These are phyloP conservation scores for Condylura cristata DNA, from an alignment of 2,113 vertebrate genomes.

Conservation along the genomic window DNA sequence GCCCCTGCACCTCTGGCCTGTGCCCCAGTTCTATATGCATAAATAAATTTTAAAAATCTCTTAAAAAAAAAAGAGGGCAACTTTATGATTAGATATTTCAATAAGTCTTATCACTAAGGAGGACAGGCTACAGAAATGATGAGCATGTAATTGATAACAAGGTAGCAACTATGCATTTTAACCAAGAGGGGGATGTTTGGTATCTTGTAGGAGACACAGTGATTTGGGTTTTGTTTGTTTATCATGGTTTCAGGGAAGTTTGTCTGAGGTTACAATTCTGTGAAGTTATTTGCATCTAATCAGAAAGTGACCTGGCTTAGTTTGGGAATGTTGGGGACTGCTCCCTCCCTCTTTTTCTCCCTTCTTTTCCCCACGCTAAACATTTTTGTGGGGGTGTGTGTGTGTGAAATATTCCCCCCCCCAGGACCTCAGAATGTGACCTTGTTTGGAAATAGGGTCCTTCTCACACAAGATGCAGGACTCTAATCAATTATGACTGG, in stretches of 20 bases:
- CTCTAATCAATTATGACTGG: background rate
- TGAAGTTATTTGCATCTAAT: background rate
- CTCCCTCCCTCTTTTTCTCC: background rate
- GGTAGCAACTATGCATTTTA: background rate
- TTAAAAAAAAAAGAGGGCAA: conserved; percentile 12
- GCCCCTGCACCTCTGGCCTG: too few species aligned
- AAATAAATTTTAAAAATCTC: too few species aligned
- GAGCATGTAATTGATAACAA: background rate
- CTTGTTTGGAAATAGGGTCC: conserved; percentile 27
- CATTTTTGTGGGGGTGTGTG: background rate
- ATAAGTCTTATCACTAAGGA: conserved; percentile 16
- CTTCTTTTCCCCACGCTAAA: background rate
- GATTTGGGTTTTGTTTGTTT: conserved; percentile 30
- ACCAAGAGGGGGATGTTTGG: background rate
- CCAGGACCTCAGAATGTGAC: background rate
- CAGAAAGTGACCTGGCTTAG: background rate
- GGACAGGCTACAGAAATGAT: background rate
- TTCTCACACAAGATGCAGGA: background rate
- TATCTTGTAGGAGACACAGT: background rate
- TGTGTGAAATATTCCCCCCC: background rate
- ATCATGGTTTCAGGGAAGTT: background rate
- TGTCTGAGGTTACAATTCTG: background rate
- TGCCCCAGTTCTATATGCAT: too few species aligned
- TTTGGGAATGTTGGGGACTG: background rate
- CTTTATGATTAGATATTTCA: background rate